Evolutionary conservation across 1,140 invertebrate species (phyloP), one percentile per base, ranked within the genome.

Genomic region (Chrysopa pallens): DNA sequence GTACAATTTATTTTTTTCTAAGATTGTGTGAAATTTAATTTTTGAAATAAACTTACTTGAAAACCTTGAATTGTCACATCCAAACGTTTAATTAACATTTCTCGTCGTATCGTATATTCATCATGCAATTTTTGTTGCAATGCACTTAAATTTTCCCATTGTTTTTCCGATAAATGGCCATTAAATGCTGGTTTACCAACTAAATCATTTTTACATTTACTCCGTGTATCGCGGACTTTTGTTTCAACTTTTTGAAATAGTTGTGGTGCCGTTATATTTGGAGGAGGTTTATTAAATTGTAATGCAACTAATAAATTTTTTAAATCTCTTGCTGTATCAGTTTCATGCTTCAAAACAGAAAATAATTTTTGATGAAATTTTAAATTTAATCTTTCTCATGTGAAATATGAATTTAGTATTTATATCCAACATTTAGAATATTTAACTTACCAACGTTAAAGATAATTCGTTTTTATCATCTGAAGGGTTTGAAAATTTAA

Each of bases 31-130:
- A 45, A 43, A 4, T 14, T 6, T 40, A 29, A 36, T 29, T 36
- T 35, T 0, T 36, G 38, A 42, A 39, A 8, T n/a, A n/a, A 9
- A 47, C 31, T 45, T 56, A 78, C 76, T 66, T 81, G 71, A 63
- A 95, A 96, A 15, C 89, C 94, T 61, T 91, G 85, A 52, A 96
- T 76, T 4, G 92, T 97, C 33, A 92, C 90, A 64, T 96, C 91
- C 36, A 95, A 61, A 40, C 93, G 68, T 46, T 88, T 91, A 1
- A 94, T 61, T 47, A 96, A 72, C 72, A 91, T 88, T 56, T 93
- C 80, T 43, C 88, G 64, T 44, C 91, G 64, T 35, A 86, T 68
- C 53, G 72, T 70, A 56, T 92, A 96, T 54, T 96, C 92, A 6
- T 75, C 67, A 31, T 74, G 68, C 52, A 94, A 66, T 46, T 85